These are phyloP conservation scores for Ranitomeya variabilis DNA, from an alignment of 2,113 vertebrate genomes.

Conservation along the genomic window DNA sequence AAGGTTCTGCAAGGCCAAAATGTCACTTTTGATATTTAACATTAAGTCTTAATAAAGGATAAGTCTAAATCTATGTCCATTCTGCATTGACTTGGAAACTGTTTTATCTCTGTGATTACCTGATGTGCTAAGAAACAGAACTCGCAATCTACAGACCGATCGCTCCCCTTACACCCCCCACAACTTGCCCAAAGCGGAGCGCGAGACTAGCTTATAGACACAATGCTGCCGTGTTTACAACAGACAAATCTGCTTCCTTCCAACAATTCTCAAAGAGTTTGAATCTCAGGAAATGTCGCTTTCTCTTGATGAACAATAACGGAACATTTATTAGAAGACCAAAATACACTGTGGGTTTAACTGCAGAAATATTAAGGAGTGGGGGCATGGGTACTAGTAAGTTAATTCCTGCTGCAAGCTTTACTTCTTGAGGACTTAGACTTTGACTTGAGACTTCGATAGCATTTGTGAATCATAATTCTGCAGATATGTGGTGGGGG, in stretches of 20 bases:
- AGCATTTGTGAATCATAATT: not conserved
- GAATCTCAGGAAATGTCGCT: constrained; percentile 98
- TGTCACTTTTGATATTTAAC: too few relatives aligned
- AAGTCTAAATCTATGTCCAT: too few relatives aligned
- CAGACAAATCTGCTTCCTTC: constrained; percentile 95
- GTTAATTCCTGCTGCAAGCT: not conserved
- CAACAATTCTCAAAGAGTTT: constrained; percentile 99
- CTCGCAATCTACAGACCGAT: not conserved
- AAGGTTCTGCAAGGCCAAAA: too few relatives aligned
- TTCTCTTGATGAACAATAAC: constrained; percentile 93
- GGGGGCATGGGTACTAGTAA: constrained; percentile 7
- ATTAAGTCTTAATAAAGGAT: too few relatives aligned
- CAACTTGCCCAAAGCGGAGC: not conserved
- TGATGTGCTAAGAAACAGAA: not conserved
- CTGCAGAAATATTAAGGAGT: constrained; percentile 70
- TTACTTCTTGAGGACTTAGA: not conserved
- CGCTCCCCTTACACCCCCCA: not conserved
- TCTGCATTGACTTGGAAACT: too few relatives aligned
- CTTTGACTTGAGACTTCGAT: not conserved
- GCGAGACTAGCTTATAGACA: constrained; percentile 1
- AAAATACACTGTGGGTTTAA: constrained; percentile 39
- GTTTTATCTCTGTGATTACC: too few relatives aligned
- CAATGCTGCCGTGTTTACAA: constrained; percentile 81
- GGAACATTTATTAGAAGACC: constrained; percentile 42
- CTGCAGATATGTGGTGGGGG: rapidly evolving